Base-by-base conservation (phyloP, 2,797 vertebrate species). In the Amazona finschi region DNA sequence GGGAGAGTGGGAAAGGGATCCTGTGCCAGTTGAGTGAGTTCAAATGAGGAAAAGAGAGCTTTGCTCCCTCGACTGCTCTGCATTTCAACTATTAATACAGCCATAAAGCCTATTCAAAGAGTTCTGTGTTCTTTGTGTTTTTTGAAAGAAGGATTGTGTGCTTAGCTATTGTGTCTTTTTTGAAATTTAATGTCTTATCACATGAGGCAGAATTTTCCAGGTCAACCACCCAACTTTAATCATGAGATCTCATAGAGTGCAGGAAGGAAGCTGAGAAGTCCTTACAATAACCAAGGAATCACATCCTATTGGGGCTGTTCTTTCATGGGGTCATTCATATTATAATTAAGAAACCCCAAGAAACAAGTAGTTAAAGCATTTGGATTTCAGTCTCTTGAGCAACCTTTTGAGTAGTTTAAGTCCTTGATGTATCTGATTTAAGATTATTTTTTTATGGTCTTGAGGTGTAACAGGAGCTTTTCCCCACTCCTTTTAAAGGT, bases 171-270 rank as follows among this genome's bases (percentile, higher is more conserved):
- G 91, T 96, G 87, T 95, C 77, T 91, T 81, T 93, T 85, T 89
- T 87, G 71, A 96, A 94, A 86, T 90, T 24, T 78, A 44, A 75
- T 93, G 87, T 89, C 78, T 96, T 95, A 92, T 85, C 89, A 91
- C 78, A 93, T 89, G 89, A 89, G 73, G 82, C 94, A 95, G 90
- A 94, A 60, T 95, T 93, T 95, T 96, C 94, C 96, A 93, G 92
- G 87, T 96, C 90, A 95, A 36, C 89, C 92, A 95, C 94, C 79
- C 87, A 95, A 55, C 77, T 93, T 94, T 87, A 95, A 93, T 95
- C 57, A 38, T 89, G 69, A 83, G 65, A 93, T 89, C 87, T 89
- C 61, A 66, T 44, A 28, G 81, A 85, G 53, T 30, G 19, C 89
- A 94, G 93, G 94, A 95, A 95, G 92, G 90, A 95, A 96, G 82